phyloP scores from a whole-genome alignment of 2,113 vertebrate genomes.

The Psephotus haematonotus region DNA sequence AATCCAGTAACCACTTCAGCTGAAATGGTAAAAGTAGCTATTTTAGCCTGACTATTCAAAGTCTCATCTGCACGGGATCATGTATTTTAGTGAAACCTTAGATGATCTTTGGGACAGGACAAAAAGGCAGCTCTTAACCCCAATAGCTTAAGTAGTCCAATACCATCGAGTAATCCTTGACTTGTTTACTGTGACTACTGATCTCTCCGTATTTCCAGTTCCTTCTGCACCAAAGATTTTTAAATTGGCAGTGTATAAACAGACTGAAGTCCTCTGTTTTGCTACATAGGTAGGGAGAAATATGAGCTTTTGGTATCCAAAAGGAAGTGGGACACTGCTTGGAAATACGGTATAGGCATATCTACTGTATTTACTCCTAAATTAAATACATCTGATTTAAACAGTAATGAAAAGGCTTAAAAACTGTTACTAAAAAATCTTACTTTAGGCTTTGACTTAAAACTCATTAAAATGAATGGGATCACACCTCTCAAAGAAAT shows the following conservation, averaged over 20 bases:
- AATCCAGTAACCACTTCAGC: background rate
- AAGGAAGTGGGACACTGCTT: background rate
- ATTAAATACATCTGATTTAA: background rate
- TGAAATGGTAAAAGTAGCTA: background rate
- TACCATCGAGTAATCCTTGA: background rate
- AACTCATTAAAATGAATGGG: background rate
- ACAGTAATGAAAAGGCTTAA: background rate
- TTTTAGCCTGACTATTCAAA: background rate
- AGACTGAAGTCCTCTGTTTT: background rate
- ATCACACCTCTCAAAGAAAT: background rate
- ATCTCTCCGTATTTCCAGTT: background rate
- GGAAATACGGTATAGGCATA: background rate
- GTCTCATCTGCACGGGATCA: background rate
- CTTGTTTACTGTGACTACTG: background rate
- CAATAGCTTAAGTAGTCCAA: background rate
- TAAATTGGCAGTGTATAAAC: background rate
- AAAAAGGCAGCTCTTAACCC: slow-evolving; percentile 1
- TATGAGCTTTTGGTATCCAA: background rate
- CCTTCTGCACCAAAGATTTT: background rate
- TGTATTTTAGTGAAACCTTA: background rate
- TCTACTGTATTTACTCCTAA: background rate
- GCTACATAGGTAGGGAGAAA: background rate
- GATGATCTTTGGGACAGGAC: background rate
- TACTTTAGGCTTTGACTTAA: background rate
- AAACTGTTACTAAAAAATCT: background rate